Conservation (phyloP, 2,888 invertebrate genomes). For the Sturmia bella region DNA sequence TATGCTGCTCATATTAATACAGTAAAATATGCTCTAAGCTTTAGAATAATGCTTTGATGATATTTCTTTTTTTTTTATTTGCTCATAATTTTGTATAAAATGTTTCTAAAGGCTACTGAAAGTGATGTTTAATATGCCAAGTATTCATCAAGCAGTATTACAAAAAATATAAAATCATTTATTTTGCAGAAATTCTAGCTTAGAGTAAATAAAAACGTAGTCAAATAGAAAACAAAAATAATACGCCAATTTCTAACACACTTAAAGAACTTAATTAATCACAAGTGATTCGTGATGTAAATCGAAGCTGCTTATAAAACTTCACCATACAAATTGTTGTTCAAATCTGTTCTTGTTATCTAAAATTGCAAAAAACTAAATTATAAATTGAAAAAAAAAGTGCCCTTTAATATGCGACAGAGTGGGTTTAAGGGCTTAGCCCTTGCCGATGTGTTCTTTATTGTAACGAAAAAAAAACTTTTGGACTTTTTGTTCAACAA, state of each 20-base stretch:
- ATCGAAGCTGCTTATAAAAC: not conserved
- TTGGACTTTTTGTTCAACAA: no score
- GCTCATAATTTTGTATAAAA: conserved; percentile 9
- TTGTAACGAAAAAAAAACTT: no score
- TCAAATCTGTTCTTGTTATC: no score
- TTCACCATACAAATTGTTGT: no score
- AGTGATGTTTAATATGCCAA: conserved; percentile 30
- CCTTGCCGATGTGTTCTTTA: no score
- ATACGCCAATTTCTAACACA: no score
- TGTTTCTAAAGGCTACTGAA: conserved; percentile 11
- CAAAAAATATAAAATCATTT: not conserved
- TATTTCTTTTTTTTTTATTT: conserved; percentile 23
- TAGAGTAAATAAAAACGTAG: not conserved
- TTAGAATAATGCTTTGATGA: conserved; percentile 46
- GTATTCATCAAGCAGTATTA: conserved; percentile 37
- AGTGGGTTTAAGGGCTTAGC: no score
- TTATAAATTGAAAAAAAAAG: no score
- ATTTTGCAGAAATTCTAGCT: conserved; percentile 9
- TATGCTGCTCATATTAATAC: conserved; percentile 18
- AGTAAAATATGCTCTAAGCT: conserved; percentile 24
- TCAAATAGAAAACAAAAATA: not conserved
- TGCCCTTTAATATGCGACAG: no score
- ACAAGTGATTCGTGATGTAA: no score
- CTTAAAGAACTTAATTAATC: no score
- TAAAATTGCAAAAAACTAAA: no score